These are phyloP conservation scores for Crossaster papposus DNA, from an alignment of 53 echinoderm and acorn worm species.

Conservation along the genomic window DNA sequence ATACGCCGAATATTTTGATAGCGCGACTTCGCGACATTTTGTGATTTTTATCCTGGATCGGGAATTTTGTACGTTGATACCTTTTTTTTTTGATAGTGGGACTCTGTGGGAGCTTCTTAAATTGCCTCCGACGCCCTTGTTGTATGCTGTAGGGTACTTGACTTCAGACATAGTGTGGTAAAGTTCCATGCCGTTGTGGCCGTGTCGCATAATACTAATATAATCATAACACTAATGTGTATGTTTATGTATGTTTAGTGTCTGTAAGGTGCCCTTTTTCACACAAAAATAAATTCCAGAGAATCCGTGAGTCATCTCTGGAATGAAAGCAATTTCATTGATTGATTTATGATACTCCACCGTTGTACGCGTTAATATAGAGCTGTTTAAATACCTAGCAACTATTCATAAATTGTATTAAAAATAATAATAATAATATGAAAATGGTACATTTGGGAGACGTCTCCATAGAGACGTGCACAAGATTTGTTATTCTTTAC, in stretches of 20 bases:
- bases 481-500: no score
- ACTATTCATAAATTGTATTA: no score
- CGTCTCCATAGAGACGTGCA: no score
- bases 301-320: not conserved
- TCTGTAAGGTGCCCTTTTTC: not conserved
- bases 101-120: not conserved
- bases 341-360: no score
- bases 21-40: not conserved
- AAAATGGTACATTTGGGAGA: no score
- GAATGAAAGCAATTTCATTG: not conserved
- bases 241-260: not conserved
- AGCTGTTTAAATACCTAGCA: no score
- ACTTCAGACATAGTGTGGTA: not conserved
- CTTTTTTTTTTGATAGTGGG: not conserved
- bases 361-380: no score
- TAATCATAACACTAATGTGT: not conserved
- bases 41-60: not conserved
- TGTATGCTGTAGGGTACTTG: not conserved
- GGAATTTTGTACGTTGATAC: not conserved
- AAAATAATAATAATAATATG: no score
- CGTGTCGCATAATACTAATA: not conserved
- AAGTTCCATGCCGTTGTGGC: not conserved
- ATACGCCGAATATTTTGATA: constrained; percentile 32
- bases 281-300: not conserved
- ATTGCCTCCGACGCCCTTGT: not conserved